Percentiles rank a stretch among this genome's conserved stretches.
phyloP scores from a whole-genome alignment of 1,140 invertebrate species.

The Druon quercuslanigerum region DNA sequence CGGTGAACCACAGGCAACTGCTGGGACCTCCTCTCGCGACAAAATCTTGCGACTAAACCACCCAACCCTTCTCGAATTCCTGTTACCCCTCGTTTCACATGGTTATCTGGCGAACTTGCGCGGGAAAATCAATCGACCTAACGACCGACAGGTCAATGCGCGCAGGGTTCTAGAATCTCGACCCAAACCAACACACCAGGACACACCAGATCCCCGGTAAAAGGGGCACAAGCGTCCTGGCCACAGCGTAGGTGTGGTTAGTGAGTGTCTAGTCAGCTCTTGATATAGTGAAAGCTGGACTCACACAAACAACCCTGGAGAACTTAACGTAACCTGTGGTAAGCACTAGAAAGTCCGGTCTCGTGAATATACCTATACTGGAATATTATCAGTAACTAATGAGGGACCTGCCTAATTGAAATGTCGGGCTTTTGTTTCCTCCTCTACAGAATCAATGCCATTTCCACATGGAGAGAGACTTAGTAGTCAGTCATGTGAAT shows the following conservation, averaged over 20 bases:
- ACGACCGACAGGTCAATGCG: conserved; percentile 61
- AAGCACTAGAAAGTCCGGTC: conserved; percentile 68
- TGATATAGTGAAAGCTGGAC: conserved; percentile 73
- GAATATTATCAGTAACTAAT: conserved; percentile 75
- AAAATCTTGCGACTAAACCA: conserved; percentile 54
- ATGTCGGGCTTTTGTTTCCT: conserved; percentile 69
- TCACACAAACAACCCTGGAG: conserved; percentile 69
- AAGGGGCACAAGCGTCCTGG: conserved; percentile 38
- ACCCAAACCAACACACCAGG: conserved; percentile 44
- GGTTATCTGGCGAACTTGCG: conserved; percentile 57
- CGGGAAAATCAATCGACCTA: conserved; percentile 73
- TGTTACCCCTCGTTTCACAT: conserved; percentile 49
- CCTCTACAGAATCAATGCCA: conserved; percentile 13
- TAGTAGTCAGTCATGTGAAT: neutral
- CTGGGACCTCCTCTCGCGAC: conserved; percentile 64
- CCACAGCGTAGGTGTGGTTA: conserved; percentile 28
- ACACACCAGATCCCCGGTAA: conserved; percentile 38
- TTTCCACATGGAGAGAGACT: conserved; percentile 32
- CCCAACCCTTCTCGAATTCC: conserved; percentile 50
- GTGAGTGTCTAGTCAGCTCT: conserved; percentile 73
- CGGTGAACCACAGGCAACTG: conserved; percentile 71
- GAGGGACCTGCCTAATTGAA: conserved; percentile 74
- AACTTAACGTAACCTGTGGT: conserved; percentile 64
- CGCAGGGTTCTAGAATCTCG: conserved; percentile 51
- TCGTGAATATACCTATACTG: conserved; percentile 47